Evolutionary conservation across 2,113 vertebrate genomes (phyloP).

Genomic region (Lutjanus erythropterus): DNA sequence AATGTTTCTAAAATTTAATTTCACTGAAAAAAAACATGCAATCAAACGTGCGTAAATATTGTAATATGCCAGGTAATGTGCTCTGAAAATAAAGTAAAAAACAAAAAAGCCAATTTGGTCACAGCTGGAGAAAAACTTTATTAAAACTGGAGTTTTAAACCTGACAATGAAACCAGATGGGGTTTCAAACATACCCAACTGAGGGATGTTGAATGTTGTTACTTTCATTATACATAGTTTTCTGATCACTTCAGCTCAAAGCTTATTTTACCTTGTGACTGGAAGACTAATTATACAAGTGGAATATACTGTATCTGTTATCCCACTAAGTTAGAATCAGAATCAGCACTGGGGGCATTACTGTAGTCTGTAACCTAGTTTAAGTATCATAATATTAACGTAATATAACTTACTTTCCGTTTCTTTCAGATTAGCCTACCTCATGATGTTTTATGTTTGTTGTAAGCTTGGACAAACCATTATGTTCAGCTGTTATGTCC

Average conservation of each 20-base stretch:
- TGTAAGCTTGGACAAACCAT: no score
- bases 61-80: neutral
- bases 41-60: neutral
- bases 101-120: neutral
- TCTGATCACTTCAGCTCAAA: neutral
- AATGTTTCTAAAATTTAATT: neutral
- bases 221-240: neutral
- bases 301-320: neutral
- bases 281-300: neutral
- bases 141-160: neutral
- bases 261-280: neutral
- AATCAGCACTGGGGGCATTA: no score
- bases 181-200: neutral
- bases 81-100: neutral
- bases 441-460: no score
- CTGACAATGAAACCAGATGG: neutral
- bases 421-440: no score
- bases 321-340: neutral
- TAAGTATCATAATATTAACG: no score
- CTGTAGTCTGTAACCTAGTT: no score
- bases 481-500: no score
- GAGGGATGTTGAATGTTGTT: neutral
- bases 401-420: no score
- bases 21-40: neutral
- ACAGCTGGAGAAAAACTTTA: neutral